Base-by-base conservation (phyloP, 2,888 invertebrate genomes). In the Cynaeus angustus region DNA sequence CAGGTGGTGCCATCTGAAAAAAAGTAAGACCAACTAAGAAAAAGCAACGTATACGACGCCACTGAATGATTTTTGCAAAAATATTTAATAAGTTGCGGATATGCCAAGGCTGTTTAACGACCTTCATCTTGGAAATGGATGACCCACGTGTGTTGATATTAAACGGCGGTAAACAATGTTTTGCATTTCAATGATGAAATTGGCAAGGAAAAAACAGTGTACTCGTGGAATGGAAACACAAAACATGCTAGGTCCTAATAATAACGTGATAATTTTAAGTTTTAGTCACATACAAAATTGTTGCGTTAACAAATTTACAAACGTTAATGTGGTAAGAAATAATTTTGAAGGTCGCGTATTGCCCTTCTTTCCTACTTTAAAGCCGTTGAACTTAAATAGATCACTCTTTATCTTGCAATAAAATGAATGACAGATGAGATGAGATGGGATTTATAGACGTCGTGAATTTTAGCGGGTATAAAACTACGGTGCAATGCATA, bases 1-100 rank as follows among this genome's bases (percentile, higher is more conserved):
- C 82, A 21, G 80, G 81, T 21, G 82, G 82, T 21, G 80, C 79
- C 82, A 82, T 82, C 62, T 56, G 66, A 21, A 56, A 66, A 45
- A 53, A 43, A 33, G 10, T 41, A 13, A 41, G 1, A 2, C 41
- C 33, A 1, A 6, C 9, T 7, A 7, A n/a, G 33, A 33, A 7
- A 7, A n/a, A n/a, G 7, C 28, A 7, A 16, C 1, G 14, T 58
- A 21, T 28, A 12, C 21, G 37, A 14, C 33, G 2, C 1, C 33
- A 33, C 3, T 50, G 48, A 26, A 16, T n/a, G n/a, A n/a, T 16
- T 61, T 46, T 46, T 8, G 14, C 30, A n/a, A 48, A 33, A 48
- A 33, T 30, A 10, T 16, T 43, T 5, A 8, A 14, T 21, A 41
- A 14, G 9, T 13, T 45, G 12, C n/a, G 67, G 56, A 52, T 48